These are phyloP conservation scores for Syrphus vitripennis DNA, from an alignment of 2,888 invertebrate species.

Conservation along the genomic window DNA sequence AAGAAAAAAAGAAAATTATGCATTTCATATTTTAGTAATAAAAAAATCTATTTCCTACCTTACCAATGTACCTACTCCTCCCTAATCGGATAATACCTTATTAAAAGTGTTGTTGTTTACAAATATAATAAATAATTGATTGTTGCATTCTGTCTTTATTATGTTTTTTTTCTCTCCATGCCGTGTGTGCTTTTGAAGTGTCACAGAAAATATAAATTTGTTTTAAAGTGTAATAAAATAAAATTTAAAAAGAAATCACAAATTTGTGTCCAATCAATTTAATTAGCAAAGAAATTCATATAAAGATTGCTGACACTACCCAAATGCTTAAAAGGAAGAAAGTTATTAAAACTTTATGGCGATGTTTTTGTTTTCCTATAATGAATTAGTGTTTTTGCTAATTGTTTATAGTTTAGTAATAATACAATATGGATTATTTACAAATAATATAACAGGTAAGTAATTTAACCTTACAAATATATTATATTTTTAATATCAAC, in stretches of 20 bases:
- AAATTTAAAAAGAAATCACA: neutral
- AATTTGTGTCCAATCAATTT: neutral
- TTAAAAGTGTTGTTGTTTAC: neutral
- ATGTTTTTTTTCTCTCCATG: neutral
- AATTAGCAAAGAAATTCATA: constrained; percentile 1
- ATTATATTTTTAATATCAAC: no score
- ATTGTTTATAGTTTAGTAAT: constrained; percentile 78
- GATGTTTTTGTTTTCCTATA: constrained; percentile 87
- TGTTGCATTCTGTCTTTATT: constrained; percentile 4
- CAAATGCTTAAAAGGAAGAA: constrained; percentile 85
- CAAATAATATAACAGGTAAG: constrained; percentile 76
- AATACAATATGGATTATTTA: constrained; percentile 75
- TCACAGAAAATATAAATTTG: neutral
- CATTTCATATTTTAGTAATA: no score
- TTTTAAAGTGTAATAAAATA: neutral
- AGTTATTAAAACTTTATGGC: constrained; percentile 87
- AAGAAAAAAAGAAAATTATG: neutral
- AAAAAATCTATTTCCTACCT: neutral
- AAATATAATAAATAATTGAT: neutral
- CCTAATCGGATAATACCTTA: neutral
- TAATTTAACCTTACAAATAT: neutral
- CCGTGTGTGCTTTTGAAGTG: neutral
- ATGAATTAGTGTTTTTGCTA: constrained; percentile 85
- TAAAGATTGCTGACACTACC: constrained; percentile 74
- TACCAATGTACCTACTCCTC: neutral